Evolutionary conservation across 2,113 vertebrate genomes (phyloP), one percentile per base, ranked within the genome.

Genomic region (Shinisaurus crocodilurus): DNA sequence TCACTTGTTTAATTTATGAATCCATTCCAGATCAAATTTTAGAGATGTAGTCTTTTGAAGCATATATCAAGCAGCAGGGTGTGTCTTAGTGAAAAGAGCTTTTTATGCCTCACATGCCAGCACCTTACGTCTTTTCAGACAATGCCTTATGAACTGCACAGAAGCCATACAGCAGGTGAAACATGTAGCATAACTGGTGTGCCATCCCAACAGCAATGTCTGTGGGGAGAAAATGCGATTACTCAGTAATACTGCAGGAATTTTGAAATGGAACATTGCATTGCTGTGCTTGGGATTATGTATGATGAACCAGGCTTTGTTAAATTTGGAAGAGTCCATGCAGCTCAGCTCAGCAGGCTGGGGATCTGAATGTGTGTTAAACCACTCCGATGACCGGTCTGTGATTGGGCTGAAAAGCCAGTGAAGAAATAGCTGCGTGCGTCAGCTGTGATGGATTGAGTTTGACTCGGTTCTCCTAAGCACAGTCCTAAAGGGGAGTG

Each of bases 101-200:
- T 95, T 92, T 95, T 92, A 91, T 95, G 72, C 91, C 89, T 90
- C 91, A 90, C 23, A 67, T 86, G 3, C 89, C 82, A 75, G 72
- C 10, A 4, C 48, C 40, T 88, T 89, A 88, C 88, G 1, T n/a
- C 75, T 80, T 27, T 93, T 93, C 60, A 87, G 88, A 82, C 91
- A 48, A 87, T 95, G 87, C 75, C 87, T 95, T 89, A 75, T 95
- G 94, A 94, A 94, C 94, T 88, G 60, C 82, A 95, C 92, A 95
- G 95, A 96, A 94, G 91, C 75, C 43, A 69, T 92, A 54, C 80
- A 96, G 93, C 94, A 97, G 95, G 93, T 97, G 94, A 94, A 93
- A 75, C 92, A 83, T 90, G 90, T 90, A 94, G 92, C 90, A 90
- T 91, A 85, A 89, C 45, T 89, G 48, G 16, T 91, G 89, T 92